These are phyloP conservation scores for Antedon mediterranea DNA, from an alignment of 53 echinoderm and acorn worm genomes.

Conservation along the genomic window DNA sequence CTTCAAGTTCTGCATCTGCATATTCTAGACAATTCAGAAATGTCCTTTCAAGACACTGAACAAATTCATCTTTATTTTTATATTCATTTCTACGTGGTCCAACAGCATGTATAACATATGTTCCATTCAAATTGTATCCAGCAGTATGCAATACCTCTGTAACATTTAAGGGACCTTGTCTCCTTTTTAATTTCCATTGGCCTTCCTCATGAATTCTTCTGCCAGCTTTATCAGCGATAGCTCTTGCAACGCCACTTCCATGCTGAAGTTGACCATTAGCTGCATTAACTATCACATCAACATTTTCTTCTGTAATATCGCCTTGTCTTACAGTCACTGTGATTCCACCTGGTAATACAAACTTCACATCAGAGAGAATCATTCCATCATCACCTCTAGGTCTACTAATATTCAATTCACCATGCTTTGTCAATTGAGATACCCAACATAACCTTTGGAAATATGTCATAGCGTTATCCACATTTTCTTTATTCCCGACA, in stretches of 20 bases:
- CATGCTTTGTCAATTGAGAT: too few relatives aligned
- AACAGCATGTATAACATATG: background rate
- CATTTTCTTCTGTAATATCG: background rate
- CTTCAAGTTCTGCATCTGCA: background rate
- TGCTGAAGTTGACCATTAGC: background rate
- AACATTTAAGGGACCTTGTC: background rate
- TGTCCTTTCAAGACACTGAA: background rate
- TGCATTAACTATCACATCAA: slow-evolving; percentile 15
- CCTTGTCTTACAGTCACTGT: background rate
- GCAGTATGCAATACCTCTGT: background rate
- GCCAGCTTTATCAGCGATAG: background rate
- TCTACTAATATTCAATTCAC: too few relatives aligned
- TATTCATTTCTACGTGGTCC: background rate
- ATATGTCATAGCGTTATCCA: too few relatives aligned
- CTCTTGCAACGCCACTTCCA: background rate
- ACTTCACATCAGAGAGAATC: background rate
- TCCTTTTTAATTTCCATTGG: background rate
- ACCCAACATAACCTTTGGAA: too few relatives aligned
- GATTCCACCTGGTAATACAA: background rate
- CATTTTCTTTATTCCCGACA: too few relatives aligned
- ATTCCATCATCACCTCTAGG: background rate
- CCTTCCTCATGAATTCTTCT: background rate
- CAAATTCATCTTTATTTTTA: background rate
- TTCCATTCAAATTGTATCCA: background rate
- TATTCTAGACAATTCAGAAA: background rate